Base-by-base conservation (phyloP, 1,140 invertebrate genomes). In the Drosophila arizonae region DNA sequence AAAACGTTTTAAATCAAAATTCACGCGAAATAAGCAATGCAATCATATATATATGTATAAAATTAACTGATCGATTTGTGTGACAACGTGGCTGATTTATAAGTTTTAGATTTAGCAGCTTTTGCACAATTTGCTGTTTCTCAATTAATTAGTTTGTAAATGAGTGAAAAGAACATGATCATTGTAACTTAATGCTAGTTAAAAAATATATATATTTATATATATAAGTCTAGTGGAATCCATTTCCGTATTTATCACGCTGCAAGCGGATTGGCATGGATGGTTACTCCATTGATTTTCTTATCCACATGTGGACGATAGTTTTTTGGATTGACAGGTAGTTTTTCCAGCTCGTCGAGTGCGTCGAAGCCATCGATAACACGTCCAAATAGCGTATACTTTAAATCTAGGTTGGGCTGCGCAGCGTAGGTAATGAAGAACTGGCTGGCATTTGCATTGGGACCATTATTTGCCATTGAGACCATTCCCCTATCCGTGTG, bases 381-480 rank as follows among this genome's bases (percentile, higher is more conserved):
- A 92, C 98, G 98, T 92, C 97, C 98, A 95, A 99, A 99, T 28
- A 99, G 92, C 10, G 98, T 99, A 90, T 99, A 99, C 92, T 99
- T 99, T 66, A 99, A 93, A 92, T 99, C 98, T 45, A 99, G 93
- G 93, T 98, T 97, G n/a, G 97, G 96, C 82, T 99, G 98, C 70
- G 97, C 95, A 5, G 94, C 95, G 92, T 99, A 99, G 0, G 97
- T 96, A 72, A 99, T 96, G 89, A 99, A 99, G 93, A 99, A 99
- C 92, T 99, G 98, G 85, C 97, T 98, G n/a, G 95, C 96, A 94
- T 99, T 99, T n/a, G 97, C 97, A 91, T 99, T 98, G 11, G 98
- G 97, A 17, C 98, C 98, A 93, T 97, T 99, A 90, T 99, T 99
- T n/a, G 98, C 98, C 98, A 99, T 99, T 11, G 98, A 99, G 1